Conservation (phyloP, 30 jellyfish, hydroid and myxozoan genomes). For the Pseudorhiza aurosa region DNA sequence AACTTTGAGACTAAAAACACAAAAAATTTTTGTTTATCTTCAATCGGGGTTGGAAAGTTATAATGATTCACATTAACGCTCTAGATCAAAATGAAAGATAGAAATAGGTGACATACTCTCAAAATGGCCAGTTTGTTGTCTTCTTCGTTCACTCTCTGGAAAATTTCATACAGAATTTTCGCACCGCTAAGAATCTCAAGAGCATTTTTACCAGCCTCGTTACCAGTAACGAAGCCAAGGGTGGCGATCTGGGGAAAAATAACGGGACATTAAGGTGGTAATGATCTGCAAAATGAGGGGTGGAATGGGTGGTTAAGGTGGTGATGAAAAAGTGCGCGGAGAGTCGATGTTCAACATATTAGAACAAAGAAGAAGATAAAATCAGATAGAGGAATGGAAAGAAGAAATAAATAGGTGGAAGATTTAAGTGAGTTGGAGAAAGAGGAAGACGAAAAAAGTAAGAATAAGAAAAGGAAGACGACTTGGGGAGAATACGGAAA, state of each 20-base stretch:
- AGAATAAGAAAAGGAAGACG: no score
- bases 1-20: no score
- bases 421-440: no score
- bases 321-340: neutral
- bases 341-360: neutral
- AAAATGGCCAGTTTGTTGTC: slow-evolving; percentile 53
- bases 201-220: slow-evolving; percentile 67
- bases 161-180: slow-evolving; percentile 63
- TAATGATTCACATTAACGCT: no score
- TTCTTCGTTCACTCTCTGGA: slow-evolving; percentile 66
- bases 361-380: no score
- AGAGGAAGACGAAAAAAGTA: no score
- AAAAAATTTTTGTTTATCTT: no score
- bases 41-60: no score
- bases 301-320: neutral
- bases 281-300: neutral
- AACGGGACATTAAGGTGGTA: neutral
- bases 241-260: slow-evolving; percentile 59
- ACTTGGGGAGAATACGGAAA: no score
- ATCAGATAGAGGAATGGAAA: no score
- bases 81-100: neutral
- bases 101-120: slow-evolving; percentile 33
- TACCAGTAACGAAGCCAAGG: slow-evolving; percentile 71
- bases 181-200: slow-evolving; percentile 38
- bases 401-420: no score